Evolutionary conservation across 2,888 invertebrate species (phyloP).

Genomic region (Heliconius erato): DNA sequence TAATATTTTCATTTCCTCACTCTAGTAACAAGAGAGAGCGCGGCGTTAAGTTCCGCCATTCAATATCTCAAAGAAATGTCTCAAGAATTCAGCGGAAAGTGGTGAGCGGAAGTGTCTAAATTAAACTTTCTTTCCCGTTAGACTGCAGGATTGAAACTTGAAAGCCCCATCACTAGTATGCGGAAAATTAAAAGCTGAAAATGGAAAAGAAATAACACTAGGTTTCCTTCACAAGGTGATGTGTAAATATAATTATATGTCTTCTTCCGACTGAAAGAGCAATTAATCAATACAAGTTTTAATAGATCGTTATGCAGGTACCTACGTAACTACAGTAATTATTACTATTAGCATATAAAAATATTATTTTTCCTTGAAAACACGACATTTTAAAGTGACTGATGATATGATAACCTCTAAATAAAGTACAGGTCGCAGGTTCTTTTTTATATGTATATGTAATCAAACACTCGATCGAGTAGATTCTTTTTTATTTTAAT

Average conservation of each 20-base stretch:
- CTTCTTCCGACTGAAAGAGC: not conserved
- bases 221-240: too few species aligned
- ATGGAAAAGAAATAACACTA: too few species aligned
- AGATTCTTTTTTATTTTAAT: not conserved
- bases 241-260: not conserved
- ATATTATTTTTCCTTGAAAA: not conserved
- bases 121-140: too few species aligned
- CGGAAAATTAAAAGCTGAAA: too few species aligned
- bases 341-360: constrained; percentile 6
- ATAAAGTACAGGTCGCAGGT: not conserved
- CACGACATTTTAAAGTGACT: not conserved
- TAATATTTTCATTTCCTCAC: too few species aligned
- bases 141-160: too few species aligned
- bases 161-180: too few species aligned
- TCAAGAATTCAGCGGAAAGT: too few species aligned
- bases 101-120: too few species aligned
- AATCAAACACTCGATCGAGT: not conserved
- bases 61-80: too few species aligned
- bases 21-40: too few species aligned
- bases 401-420: not conserved
- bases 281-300: constrained; percentile 11
- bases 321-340: not conserved
- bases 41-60: too few species aligned
- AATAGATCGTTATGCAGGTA: not conserved
- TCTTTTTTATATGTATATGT: not conserved